Conservation (phyloP, 2,888 invertebrate species). For the Erpobdella octoculata region DNA sequence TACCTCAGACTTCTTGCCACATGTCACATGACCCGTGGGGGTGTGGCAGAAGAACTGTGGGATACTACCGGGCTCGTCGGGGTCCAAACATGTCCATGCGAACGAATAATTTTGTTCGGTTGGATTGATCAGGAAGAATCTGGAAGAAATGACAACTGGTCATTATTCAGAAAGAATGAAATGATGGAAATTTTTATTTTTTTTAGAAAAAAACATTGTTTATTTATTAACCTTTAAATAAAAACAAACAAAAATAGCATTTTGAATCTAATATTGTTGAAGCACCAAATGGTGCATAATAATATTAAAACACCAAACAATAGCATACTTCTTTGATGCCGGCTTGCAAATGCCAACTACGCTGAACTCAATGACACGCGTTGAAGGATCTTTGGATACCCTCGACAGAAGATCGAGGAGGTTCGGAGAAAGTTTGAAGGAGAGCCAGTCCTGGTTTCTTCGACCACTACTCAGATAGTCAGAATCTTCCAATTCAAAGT, state of each 20-base stretch:
- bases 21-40: constrained; percentile 59
- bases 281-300: no score
- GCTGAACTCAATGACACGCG: constrained; percentile 62
- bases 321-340: neutral
- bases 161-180: neutral
- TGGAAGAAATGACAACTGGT: constrained; percentile 37
- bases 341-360: constrained; percentile 59
- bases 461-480: constrained; percentile 57
- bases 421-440: constrained; percentile 46
- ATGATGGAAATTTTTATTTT: neutral
- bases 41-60: constrained; percentile 60
- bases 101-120: constrained; percentile 60
- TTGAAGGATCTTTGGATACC: constrained; percentile 53
- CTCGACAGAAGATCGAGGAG: constrained; percentile 36
- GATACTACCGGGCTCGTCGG: constrained; percentile 49
- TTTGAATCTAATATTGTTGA: no score
- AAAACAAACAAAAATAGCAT: neutral
- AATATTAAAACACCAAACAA: no score
- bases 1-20: constrained; percentile 59
- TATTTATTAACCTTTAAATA: neutral
- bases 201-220: neutral
- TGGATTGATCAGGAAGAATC: constrained; percentile 63
- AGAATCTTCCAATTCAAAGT: constrained; percentile 64
- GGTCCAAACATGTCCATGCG: constrained; percentile 57
- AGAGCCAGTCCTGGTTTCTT: constrained; percentile 49